These are phyloP conservation scores for Acanthoscelides obtectus DNA, from an alignment of 2,888 invertebrate genomes.

Conservation along the genomic window DNA sequence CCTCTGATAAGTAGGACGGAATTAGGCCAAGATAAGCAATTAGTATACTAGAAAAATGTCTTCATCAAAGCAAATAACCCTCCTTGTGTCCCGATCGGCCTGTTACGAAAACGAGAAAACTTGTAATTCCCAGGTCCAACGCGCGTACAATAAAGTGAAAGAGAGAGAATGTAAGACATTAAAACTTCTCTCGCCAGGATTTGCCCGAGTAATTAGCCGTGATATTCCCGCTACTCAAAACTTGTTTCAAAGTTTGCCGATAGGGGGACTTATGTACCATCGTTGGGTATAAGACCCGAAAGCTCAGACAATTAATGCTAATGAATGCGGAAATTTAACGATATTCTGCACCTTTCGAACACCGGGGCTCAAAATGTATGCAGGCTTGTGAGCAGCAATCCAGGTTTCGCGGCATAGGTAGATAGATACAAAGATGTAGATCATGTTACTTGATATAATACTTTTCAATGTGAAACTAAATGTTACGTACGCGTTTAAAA, in stretches of 20 bases:
- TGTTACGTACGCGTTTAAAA: too few species aligned
- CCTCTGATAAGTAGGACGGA: too few species aligned
- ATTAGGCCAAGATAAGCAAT: not conserved
- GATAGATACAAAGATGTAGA: too few species aligned
- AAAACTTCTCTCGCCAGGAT: conserved; percentile 37
- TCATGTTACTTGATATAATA: too few species aligned
- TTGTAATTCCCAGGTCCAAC: not conserved
- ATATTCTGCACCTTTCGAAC: not conserved
- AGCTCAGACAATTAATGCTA: not conserved
- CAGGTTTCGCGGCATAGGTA: not conserved
- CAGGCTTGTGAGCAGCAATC: not conserved
- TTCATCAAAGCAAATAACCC: not conserved
- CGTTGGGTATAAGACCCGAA: not conserved
- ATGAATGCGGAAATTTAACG: not conserved
- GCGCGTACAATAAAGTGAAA: not conserved
- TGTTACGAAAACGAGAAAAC: not conserved
- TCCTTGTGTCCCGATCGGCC: not conserved
- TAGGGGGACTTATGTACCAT: not conserved
- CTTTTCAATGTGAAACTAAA: too few species aligned
- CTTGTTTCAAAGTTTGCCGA: not conserved
- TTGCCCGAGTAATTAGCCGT: conserved; percentile 41
- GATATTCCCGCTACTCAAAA: conserved; percentile 26
- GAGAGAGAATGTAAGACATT: conserved; percentile 30
- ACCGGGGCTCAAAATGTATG: not conserved
- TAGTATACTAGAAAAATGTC: not conserved